Conservation (phyloP, 2,113 vertebrate species). For the Zosterops pallidus region DNA sequence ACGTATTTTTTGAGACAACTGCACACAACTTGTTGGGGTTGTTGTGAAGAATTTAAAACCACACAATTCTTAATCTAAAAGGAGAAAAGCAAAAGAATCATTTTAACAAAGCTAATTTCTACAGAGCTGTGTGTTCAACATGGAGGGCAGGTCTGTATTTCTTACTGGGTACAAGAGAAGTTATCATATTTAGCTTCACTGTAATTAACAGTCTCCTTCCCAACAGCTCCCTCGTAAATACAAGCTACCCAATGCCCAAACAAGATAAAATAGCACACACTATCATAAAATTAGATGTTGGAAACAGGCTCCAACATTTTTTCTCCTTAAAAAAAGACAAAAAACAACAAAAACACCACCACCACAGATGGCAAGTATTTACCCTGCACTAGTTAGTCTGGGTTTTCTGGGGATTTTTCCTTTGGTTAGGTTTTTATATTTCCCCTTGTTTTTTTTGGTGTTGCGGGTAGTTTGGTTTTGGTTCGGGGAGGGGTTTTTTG, state of each 20-base stretch:
- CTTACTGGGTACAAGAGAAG: neutral
- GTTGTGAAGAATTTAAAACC: neutral
- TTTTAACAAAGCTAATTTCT: neutral
- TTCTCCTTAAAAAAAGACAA: neutral
- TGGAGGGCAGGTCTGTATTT: neutral
- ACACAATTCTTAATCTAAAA: neutral
- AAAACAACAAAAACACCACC: neutral
- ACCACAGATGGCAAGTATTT: neutral
- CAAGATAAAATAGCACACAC: neutral
- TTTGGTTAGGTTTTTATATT: neutral
- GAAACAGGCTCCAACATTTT: neutral
- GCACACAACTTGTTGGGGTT: accelerated
- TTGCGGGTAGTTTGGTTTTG: neutral
- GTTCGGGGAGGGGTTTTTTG: neutral
- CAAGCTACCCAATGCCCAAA: neutral
- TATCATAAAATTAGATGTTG: neutral
- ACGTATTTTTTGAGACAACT: neutral
- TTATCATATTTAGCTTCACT: neutral
- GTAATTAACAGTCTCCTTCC: neutral
- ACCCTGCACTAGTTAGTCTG: neutral
- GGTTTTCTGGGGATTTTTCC: neutral
- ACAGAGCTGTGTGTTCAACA: neutral
- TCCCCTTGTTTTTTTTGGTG: neutral
- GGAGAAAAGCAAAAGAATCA: neutral
- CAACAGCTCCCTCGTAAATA: neutral